These are phyloP conservation scores for Caracal caracal DNA, from an alignment of 2,113 vertebrate species.

Conservation along the genomic window DNA sequence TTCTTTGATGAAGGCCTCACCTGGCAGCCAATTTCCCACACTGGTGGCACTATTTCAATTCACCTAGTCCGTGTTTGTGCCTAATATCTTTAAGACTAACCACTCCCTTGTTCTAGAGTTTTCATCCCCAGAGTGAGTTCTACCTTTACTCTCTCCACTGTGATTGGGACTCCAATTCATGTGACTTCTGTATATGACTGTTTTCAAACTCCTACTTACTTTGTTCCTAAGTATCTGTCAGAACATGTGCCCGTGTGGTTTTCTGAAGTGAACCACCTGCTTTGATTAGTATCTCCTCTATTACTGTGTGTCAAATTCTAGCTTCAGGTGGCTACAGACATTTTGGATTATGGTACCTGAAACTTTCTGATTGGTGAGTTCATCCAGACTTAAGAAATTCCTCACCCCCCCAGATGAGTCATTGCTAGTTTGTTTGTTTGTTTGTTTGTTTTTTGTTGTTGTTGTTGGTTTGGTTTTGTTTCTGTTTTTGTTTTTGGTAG, in stretches of 20 bases:
- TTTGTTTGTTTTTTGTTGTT: background rate
- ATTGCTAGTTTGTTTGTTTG: background rate
- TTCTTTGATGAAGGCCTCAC: background rate
- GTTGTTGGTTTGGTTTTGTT: background rate
- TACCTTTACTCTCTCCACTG: background rate
- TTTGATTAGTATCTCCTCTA: background rate
- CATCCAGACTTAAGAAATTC: background rate
- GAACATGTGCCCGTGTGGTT: background rate
- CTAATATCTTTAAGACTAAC: background rate
- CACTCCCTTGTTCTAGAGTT: background rate
- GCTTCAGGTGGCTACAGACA: background rate
- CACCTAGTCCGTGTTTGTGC: background rate
- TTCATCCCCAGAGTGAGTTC: background rate
- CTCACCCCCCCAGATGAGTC: background rate
- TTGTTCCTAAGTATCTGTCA: background rate
- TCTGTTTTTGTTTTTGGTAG: background rate
- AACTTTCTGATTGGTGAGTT: background rate
- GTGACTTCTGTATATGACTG: background rate
- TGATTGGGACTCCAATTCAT: background rate
- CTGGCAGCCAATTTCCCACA: background rate
- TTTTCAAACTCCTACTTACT: background rate
- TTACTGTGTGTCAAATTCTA: background rate
- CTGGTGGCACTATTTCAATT: background rate
- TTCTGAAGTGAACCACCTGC: background rate
- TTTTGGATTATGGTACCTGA: background rate